Evolutionary conservation across 92 coral and sea anemone species (phyloP).

Genomic region (Desmophyllum pertusum): DNA sequence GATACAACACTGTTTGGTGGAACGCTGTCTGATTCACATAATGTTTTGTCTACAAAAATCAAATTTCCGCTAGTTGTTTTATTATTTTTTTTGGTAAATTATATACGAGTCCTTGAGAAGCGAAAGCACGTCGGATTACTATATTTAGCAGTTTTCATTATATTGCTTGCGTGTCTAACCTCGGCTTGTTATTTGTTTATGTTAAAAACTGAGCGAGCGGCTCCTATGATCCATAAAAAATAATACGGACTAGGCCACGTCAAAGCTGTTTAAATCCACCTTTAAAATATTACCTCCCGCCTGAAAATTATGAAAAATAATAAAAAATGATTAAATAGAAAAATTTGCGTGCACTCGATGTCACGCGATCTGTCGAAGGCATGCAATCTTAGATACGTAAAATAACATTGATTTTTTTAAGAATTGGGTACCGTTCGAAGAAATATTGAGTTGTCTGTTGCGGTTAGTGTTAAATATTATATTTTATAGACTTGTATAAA

Average conservation of each 20-base stretch:
- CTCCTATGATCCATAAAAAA: conserved; percentile 2
- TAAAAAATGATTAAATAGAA: background rate
- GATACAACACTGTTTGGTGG: background rate
- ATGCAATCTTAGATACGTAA: conserved; percentile 7
- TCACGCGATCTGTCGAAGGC: conserved; percentile 9
- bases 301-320: background rate
- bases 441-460: background rate
- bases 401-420: background rate
- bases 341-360: background rate
- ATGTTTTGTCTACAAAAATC: background rate
- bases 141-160: background rate
- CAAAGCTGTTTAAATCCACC: conserved; percentile 26
- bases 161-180: conserved; percentile 5
- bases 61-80: background rate
- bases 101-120: too few species aligned
- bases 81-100: background rate
- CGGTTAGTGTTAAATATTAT: background rate
- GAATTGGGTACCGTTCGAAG: background rate
- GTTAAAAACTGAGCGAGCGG: conserved; percentile 3
- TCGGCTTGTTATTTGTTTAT: background rate
- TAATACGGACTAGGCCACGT: background rate
- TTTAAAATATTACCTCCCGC: conserved; percentile 11
- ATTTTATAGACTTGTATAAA: background rate
- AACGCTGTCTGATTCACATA: background rate
- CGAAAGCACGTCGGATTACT: background rate